Evolutionary conservation across 1,140 invertebrate species (phyloP), one percentile per base, ranked within the genome.

Genomic region (Cherax quadricarinatus): DNA sequence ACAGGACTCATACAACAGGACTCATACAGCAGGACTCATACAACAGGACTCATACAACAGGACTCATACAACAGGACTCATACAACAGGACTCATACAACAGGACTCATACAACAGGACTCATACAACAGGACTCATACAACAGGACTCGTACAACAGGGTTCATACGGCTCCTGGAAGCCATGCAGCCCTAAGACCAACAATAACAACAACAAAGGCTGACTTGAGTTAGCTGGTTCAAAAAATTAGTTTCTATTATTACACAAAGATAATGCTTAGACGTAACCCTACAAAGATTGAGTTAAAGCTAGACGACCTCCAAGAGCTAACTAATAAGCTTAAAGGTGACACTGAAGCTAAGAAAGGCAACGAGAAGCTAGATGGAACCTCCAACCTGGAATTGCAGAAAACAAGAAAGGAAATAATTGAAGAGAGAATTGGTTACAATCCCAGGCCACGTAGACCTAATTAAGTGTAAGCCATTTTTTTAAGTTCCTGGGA

Each of bases 221-320:
- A 41, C 30, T 41, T 1, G 30, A 41, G 30, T 66, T n/a, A 86
- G 48, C 70, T 75, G 30, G 30, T 41, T 41, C 30, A 41, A 41
- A 41, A 41, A 41, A 41, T 41, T 41, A 41, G 0, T 73, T 60
- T 49, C 0, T 24, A 24, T 30, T 41, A 30, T 85, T n/a, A 82
- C 10, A 18, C 49, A 57, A 62, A 30, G 24, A 88, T 88, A 81
- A 91, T 91, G 89, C 84, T 91, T n/a, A 87, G 89, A 48, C 84
- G 89, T 16, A 86, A 91, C 62, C 89, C 89, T n/a, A 86, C 89
- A 16, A 91, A 91, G 84, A 86, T 91, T 16, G 89, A 91, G 60
- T 81, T 91, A 41, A 91, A 91, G 84, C 89, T 91, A 24, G 89
- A 91, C 6, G 89, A 91, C 62, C 84, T 91, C 7, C 89, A 91